A percentile compares a stretch with the other conserved stretches of the same genome.
phyloP scores from a whole-genome alignment of 2,797 vertebrate genomes.

The Streptopelia turtur region DNA sequence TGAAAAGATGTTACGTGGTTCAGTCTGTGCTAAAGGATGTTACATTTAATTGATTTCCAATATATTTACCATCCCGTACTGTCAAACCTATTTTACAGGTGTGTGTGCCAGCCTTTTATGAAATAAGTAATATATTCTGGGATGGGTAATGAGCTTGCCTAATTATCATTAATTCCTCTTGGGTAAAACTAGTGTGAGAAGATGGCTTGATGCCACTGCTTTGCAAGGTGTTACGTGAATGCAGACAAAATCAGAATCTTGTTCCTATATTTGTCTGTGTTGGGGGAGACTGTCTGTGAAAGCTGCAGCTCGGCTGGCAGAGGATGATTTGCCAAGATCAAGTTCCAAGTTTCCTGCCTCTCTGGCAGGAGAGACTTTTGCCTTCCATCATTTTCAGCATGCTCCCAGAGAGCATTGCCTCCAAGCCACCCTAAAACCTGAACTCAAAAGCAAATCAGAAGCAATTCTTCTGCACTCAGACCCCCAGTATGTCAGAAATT shows the following conservation, averaged over 20 bases:
- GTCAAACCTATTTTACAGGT: constrained; percentile 44
- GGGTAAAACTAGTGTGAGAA: constrained; percentile 36
- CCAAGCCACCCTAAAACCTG: background rate
- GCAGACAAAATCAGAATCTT: constrained; percentile 37
- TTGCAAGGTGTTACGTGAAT: constrained; percentile 42
- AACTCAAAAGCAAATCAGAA: constrained; percentile 34
- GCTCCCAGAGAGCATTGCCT: background rate
- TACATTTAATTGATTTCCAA: constrained; percentile 38
- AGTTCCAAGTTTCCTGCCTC: constrained; percentile 52
- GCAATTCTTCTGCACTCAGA: constrained; percentile 14
- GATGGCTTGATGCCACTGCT: constrained; percentile 35
- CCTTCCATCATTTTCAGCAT: constrained; percentile 26
- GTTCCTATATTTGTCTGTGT: constrained; percentile 49
- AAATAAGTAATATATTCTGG: constrained; percentile 14
- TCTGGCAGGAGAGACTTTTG: constrained; percentile 6
- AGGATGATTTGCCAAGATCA: constrained; percentile 44
- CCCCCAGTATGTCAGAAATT: background rate
- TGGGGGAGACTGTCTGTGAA: constrained; percentile 43
- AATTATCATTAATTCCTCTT: constrained; percentile 49
- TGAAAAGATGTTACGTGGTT: constrained; percentile 33
- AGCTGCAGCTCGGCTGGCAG: constrained; percentile 31
- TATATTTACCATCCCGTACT: constrained; percentile 4
- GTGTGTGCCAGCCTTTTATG: constrained; percentile 8
- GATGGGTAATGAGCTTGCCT: constrained; percentile 10
- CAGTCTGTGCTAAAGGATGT: background rate